Percentiles rank a stretch among this genome's conserved stretches.
These are phyloP conservation scores for Apodemus speciosus DNA, from an alignment of 2,113 vertebrate species.

Conservation along the genomic window DNA sequence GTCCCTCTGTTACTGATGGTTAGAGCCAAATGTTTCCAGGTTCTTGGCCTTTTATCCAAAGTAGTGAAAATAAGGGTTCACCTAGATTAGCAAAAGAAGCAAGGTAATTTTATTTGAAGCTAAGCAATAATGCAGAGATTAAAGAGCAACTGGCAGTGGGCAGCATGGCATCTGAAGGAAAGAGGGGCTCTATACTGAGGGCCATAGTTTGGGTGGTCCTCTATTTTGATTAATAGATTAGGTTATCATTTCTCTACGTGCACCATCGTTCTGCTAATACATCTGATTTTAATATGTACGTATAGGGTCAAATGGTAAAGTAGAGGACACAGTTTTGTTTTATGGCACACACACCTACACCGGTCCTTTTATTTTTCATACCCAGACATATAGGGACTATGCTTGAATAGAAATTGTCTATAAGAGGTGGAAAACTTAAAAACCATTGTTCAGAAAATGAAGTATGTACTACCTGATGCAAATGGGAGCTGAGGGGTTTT, in stretches of 20 bases:
- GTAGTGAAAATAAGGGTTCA: neutral
- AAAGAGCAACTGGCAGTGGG: neutral
- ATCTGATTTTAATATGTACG: neutral
- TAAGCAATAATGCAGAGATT: neutral
- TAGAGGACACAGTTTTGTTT: neutral
- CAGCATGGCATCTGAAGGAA: neutral
- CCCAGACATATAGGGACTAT: neutral
- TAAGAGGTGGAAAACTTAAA: neutral
- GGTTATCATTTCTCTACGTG: neutral
- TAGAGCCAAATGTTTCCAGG: neutral
- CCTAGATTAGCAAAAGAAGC: neutral
- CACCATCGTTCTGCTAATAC: neutral
- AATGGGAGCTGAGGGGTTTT: neutral
- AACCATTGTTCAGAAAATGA: neutral
- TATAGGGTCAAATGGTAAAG: neutral
- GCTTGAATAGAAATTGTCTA: neutral
- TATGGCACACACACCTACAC: neutral
- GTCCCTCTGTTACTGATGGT: neutral
- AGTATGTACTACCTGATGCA: neutral
- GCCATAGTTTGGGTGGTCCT: neutral
- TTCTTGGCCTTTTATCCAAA: neutral
- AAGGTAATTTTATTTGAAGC: neutral
- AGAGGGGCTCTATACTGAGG: neutral
- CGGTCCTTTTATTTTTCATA: neutral
- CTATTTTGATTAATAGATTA: neutral